Evolutionary conservation across 2,888 invertebrate genomes (phyloP).

Genomic region (Agapostemon virescens): DNA sequence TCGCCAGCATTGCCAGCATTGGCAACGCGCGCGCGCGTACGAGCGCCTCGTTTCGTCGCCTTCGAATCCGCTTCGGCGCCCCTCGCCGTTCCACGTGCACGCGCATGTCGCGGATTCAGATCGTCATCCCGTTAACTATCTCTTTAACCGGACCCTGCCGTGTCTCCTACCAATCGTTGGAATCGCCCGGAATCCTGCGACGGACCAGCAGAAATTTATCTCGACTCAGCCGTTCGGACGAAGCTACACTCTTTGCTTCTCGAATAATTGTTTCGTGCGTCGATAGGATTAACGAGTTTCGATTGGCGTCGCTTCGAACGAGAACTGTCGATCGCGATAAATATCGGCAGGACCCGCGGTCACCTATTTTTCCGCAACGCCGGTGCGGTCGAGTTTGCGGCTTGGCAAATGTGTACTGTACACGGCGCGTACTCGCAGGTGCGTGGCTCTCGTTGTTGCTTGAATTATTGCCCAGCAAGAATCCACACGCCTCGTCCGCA

Average conservation of each 20-base stretch:
- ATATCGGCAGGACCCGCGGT: constrained; percentile 67
- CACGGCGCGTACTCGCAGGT: constrained; percentile 72
- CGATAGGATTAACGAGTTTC: too few relatives aligned
- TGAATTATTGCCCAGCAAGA: constrained; percentile 66
- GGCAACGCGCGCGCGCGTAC: neutral
- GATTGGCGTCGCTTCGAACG: neutral
- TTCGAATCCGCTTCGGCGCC: constrained; percentile 70
- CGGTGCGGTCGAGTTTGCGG: constrained; percentile 69
- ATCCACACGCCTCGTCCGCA: constrained; percentile 44
- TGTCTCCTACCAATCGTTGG: neutral
- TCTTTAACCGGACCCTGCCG: neutral
- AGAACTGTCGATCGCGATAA: constrained; percentile 42
- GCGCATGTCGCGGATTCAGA: constrained; percentile 27
- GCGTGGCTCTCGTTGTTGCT: constrained; percentile 65
- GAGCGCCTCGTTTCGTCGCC: constrained; percentile 73
- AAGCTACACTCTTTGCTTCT: too few relatives aligned
- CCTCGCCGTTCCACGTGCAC: constrained; percentile 48
- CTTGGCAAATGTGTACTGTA: constrained; percentile 73
- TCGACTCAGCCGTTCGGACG: too few relatives aligned
- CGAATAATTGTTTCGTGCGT: too few relatives aligned
- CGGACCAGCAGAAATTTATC: neutral
- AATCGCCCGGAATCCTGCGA: too few relatives aligned
- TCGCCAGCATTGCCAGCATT: constrained; percentile 52
- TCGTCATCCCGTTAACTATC: neutral
- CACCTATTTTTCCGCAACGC: constrained; percentile 71